A percentile compares a stretch with the other conserved stretches of the same genome.
Conservation (phyloP, 2,113 vertebrate species). For the Sprattus sprattus region DNA sequence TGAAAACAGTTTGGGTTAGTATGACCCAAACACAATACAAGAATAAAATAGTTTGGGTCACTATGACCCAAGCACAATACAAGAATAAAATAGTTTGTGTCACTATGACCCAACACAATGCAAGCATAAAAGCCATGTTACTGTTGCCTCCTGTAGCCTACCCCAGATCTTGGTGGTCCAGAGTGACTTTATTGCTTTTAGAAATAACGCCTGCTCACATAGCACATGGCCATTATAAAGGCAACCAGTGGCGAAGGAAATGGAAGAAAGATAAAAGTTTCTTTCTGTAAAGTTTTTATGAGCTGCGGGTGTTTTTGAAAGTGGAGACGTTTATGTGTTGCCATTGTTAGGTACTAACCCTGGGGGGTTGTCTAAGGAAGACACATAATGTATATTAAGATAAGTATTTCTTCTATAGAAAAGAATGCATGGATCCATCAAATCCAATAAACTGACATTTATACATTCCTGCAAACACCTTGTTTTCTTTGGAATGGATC, state of each 20-base stretch:
- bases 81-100: too few species aligned
- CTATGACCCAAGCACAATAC: too few species aligned
- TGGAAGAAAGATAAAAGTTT: slow-evolving; percentile 16
- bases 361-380: background rate
- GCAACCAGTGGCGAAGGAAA: background rate
- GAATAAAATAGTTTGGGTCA: too few species aligned
- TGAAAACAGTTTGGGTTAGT: too few species aligned
- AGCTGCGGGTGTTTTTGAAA: background rate
- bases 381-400: background rate
- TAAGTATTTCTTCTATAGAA: background rate
- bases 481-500: slow-evolving; percentile 1
- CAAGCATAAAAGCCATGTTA: slow-evolving; percentile 20
- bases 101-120: too few species aligned
- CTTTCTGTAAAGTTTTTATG: slow-evolving; percentile 16
- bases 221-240: slow-evolving; percentile 38
- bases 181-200: slow-evolving; percentile 8
- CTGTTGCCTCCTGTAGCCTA: background rate
- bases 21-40: too few species aligned
- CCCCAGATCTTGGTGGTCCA: slow-evolving; percentile 33
- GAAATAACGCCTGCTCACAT: background rate
- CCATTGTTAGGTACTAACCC: background rate
- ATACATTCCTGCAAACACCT: background rate
- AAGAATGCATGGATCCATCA: background rate
- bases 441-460: background rate
- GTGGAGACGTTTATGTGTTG: background rate